Evolutionary conservation across 2,797 vertebrate genomes (phyloP).

Genomic region (Salarias fasciatus): DNA sequence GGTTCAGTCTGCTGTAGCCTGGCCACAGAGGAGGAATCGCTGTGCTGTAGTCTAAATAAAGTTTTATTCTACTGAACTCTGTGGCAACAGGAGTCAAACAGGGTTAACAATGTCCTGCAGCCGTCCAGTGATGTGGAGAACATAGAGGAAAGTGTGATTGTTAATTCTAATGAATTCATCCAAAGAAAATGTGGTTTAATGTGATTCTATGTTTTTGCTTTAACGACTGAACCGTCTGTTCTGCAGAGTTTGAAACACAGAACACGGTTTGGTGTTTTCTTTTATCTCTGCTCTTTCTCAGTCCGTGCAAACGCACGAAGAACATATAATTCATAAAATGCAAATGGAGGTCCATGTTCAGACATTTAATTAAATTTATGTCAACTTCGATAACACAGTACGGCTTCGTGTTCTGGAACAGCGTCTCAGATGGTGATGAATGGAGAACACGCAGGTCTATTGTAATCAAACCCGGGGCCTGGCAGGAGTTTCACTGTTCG

Average conservation of each 20-base stretch:
- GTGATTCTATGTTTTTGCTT: too few species aligned
- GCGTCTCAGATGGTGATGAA: constrained; percentile 63
- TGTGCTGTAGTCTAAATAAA: too few species aligned
- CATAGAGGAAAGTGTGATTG: too few species aligned
- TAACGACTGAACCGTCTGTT: too few species aligned
- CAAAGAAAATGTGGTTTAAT: too few species aligned
- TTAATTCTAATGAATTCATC: too few species aligned
- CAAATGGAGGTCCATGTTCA: constrained; percentile 52
- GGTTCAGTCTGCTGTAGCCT: too few species aligned
- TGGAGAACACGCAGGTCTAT: constrained; percentile 47
- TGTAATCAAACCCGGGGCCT: constrained; percentile 45
- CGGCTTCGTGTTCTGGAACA: constrained; percentile 56
- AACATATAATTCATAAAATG: constrained; percentile 49
- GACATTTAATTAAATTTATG: constrained; percentile 69
- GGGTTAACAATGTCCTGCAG: too few species aligned
- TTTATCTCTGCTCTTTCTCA: constrained; percentile 31
- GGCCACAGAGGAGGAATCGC: too few species aligned
- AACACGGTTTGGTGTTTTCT: constrained; percentile 18
- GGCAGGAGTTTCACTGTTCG: constrained; percentile 14
- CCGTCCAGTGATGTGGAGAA: too few species aligned
- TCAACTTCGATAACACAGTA: constrained; percentile 61
- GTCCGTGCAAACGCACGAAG: constrained; percentile 19
- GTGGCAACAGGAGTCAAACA: too few species aligned
- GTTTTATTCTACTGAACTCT: too few species aligned
- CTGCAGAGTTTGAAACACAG: constrained; percentile 5